These are phyloP conservation scores for Lophochroa leadbeateri DNA, from an alignment of 2,113 vertebrate species.

Conservation along the genomic window DNA sequence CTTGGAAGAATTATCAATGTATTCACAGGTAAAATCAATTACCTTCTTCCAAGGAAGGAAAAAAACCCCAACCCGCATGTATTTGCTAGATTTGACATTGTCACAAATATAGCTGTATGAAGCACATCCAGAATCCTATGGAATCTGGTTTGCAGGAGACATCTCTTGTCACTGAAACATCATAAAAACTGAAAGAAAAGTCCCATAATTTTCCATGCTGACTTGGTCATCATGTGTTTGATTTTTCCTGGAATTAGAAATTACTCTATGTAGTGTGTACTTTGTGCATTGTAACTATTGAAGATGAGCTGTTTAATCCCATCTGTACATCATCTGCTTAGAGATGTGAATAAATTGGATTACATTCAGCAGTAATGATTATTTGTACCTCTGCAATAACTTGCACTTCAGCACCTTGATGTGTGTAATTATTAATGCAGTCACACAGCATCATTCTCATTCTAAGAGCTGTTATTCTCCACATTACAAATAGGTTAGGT, in stretches of 20 bases:
- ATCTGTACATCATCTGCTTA: neutral
- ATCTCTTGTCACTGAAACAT: neutral
- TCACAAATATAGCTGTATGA: neutral
- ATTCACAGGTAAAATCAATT: neutral
- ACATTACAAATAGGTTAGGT: neutral
- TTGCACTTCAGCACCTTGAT: neutral
- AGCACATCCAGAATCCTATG: neutral
- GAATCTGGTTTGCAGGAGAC: neutral
- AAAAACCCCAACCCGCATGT: rapidly evolving
- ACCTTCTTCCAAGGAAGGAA: neutral
- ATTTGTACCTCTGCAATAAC: neutral
- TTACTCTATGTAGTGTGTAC: neutral
- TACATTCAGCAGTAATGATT: neutral
- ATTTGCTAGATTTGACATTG: neutral
- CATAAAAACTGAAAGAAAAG: neutral
- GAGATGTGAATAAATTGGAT: neutral
- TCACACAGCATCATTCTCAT: neutral
- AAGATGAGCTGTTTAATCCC: neutral
- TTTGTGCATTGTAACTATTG: neutral
- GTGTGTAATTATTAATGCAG: neutral
- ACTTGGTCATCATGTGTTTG: neutral
- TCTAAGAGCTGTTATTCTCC: neutral
- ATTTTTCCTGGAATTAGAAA: neutral
- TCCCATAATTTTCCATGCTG: neutral
- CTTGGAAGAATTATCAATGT: neutral